phyloP scores from a whole-genome alignment of 2,888 invertebrate genomes.

The Drosophila diplacantha region DNA sequence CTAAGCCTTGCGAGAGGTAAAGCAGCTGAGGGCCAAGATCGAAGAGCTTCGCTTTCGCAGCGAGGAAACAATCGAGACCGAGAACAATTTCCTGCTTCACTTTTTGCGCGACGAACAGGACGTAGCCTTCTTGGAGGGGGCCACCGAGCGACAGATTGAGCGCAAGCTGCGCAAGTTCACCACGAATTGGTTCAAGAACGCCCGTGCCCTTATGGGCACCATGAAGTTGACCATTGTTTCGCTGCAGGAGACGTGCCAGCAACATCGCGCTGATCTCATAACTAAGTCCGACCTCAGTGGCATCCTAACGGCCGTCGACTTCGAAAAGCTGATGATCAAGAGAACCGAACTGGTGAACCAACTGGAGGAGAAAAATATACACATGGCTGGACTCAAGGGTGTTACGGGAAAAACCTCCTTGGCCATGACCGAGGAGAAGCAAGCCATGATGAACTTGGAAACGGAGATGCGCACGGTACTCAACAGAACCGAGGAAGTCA shows the following conservation, averaged over 20 bases:
- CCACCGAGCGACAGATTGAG: conserved; percentile 73
- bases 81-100: conserved; percentile 77
- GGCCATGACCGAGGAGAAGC: conserved; percentile 79
- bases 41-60: conserved; percentile 79
- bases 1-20: conserved; percentile 65
- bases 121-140: conserved; percentile 60
- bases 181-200: conserved; percentile 80
- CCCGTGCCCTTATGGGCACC: conserved; percentile 79
- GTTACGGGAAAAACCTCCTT: conserved; percentile 79
- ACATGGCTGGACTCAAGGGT: conserved; percentile 79
- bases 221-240: conserved; percentile 79
- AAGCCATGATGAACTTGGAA: conserved; percentile 76
- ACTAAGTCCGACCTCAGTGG: conserved; percentile 79
- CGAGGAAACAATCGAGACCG: conserved; percentile 78
- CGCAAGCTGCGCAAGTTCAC: conserved; percentile 78
- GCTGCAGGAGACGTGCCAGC: conserved; percentile 78
- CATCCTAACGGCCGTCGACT: conserved; percentile 80
- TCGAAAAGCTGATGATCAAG: conserved; percentile 80
- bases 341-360: conserved; percentile 78
- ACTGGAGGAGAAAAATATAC: conserved; percentile 79
- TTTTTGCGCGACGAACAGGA: conserved; percentile 68
- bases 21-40: conserved; percentile 76
- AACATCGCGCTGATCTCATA: conserved; percentile 72
- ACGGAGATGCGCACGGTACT: conserved; percentile 76
- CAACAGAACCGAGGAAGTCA: conserved; percentile 75